Percentiles rank a stretch among this genome's conserved stretches.
These are phyloP conservation scores for Drosophila niveifrons DNA, from an alignment of 2,888 invertebrate species.

Conservation along the genomic window DNA sequence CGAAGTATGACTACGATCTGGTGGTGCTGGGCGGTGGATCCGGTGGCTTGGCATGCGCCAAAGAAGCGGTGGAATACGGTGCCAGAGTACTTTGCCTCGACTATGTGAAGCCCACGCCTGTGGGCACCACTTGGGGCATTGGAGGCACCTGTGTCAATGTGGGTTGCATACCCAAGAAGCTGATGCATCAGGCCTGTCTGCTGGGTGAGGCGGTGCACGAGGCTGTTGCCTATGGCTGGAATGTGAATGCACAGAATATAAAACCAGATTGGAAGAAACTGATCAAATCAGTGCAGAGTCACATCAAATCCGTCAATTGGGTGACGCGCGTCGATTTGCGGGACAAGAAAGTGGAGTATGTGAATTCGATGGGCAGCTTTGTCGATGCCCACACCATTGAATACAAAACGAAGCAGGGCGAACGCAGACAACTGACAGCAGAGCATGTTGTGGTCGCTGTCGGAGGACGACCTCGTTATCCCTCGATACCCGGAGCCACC, in stretches of 20 bases:
- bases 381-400: conserved; percentile 91
- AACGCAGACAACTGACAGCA: conserved; percentile 89
- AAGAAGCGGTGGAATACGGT: conserved; percentile 92
- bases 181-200: conserved; percentile 98
- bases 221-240: conserved; percentile 92
- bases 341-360: conserved; percentile 95
- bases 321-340: conserved; percentile 95
- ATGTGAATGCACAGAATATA: conserved; percentile 88
- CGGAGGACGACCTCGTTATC: conserved; percentile 95
- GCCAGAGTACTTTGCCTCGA: conserved; percentile 94
- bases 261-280: conserved; percentile 91
- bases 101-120: conserved; percentile 93
- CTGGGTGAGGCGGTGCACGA: conserved; percentile 95
- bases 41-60: conserved; percentile 97
- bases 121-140: conserved; percentile 96
- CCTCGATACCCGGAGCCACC: conserved; percentile 92
- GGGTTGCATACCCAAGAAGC: conserved; percentile 98
- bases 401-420: conserved; percentile 89
- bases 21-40: conserved; percentile 98
- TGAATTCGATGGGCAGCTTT: conserved; percentile 92
- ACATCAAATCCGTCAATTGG: conserved; percentile 98
- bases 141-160: conserved; percentile 99
- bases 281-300: conserved; percentile 92
- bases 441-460: conserved; percentile 94
- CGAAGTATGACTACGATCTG: conserved; percentile 92